Evolutionary conservation across 2,888 invertebrate species (phyloP).

Genomic region (Watsonalla cultraria): DNA sequence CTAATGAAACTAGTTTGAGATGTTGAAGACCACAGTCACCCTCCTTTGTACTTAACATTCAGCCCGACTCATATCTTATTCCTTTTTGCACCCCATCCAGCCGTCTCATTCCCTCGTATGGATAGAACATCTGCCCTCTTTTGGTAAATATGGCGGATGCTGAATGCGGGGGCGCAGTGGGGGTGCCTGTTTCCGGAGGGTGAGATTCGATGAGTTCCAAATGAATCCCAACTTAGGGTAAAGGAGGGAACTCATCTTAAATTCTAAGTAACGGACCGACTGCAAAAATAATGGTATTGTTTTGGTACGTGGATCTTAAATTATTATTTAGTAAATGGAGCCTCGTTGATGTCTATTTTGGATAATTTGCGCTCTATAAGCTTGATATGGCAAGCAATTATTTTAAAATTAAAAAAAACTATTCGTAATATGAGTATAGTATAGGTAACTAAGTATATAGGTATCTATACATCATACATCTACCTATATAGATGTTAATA

Average conservation of each 20-base stretch:
- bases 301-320: no score
- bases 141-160: slow-evolving; percentile 69
- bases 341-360: no score
- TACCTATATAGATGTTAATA: no score
- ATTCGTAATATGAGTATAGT: no score
- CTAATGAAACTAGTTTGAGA: slow-evolving; percentile 12
- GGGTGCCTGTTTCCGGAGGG: slow-evolving; percentile 50
- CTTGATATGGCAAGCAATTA: no score
- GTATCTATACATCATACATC: no score
- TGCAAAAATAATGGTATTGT: no score
- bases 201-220: slow-evolving; percentile 43
- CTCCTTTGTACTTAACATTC: slow-evolving; percentile 51
- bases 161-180: slow-evolving; percentile 32
- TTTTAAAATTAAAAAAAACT: no score
- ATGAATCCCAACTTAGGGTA: slow-evolving; percentile 52
- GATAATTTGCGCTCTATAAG: no score
- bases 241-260: slow-evolving; percentile 38
- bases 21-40: slow-evolving; percentile 36
- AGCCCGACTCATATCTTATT: slow-evolving; percentile 42
- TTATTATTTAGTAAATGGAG: no score
- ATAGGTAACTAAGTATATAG: no score
- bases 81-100: slow-evolving; percentile 45
- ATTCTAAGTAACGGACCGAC: no score
- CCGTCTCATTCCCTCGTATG: slow-evolving; percentile 20
- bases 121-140: slow-evolving; percentile 18